Evolutionary conservation across 1,140 invertebrate genomes (phyloP).

Genomic region (Coenobita brevimanus): DNA sequence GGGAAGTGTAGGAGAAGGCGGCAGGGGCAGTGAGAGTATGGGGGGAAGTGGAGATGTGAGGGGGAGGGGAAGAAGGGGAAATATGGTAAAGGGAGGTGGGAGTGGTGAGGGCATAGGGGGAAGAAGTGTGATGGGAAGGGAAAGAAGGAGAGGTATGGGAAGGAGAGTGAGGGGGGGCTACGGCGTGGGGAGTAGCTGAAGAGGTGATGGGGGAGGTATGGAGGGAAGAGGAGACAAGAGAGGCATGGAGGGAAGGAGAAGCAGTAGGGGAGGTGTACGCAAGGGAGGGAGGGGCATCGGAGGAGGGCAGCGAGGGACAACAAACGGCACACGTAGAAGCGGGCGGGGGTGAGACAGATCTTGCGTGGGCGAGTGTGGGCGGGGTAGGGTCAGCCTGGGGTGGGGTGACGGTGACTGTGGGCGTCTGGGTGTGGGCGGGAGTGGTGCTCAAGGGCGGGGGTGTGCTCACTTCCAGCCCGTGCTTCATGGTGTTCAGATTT

Average conservation of each 20-base stretch:
- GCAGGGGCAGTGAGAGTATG: background rate
- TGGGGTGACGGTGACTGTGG: constrained; percentile 31
- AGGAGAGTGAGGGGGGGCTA: no score
- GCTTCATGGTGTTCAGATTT: background rate
- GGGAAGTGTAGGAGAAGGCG: background rate
- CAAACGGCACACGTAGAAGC: background rate
- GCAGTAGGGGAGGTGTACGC: background rate
- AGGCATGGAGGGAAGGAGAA: no score
- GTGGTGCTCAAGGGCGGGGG: background rate
- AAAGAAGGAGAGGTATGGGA: no score
- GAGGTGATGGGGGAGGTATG: no score
- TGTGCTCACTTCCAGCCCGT: background rate
- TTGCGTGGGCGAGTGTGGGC: background rate
- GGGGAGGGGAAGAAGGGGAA: no score
- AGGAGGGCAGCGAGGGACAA: background rate
- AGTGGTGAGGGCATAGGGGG: background rate
- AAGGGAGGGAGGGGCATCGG: background rate
- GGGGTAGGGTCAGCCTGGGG: background rate
- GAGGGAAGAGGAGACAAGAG: no score
- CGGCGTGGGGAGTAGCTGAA: no score
- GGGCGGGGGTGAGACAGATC: no score
- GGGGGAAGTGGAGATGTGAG: no score
- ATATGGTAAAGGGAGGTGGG: background rate
- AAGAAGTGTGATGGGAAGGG: background rate
- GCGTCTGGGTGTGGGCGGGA: background rate